Conservation (phyloP, 2,797 vertebrate genomes). For the Cyprinodon diabolis region DNA sequence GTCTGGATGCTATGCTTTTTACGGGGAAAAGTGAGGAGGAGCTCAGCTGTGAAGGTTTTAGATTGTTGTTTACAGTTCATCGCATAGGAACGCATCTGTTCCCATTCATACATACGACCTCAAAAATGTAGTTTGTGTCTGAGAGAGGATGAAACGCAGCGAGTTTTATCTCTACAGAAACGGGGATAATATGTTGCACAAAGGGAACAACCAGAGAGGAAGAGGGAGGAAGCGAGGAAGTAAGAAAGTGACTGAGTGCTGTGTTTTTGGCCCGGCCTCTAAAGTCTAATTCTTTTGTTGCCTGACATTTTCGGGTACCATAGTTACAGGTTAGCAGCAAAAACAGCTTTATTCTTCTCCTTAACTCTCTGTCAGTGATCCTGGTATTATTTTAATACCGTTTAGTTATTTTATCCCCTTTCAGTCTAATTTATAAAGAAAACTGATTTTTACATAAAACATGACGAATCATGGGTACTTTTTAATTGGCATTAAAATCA, state of each 20-base stretch:
- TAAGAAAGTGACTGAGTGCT: slow-evolving; percentile 17
- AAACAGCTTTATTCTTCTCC: slow-evolving; percentile 48
- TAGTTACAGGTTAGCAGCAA: slow-evolving; percentile 72
- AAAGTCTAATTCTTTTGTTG: slow-evolving; percentile 73
- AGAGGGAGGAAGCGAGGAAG: slow-evolving; percentile 53
- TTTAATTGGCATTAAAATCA: too few species aligned
- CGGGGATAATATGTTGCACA: slow-evolving; percentile 32
- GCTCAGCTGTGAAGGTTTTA: slow-evolving; percentile 33
- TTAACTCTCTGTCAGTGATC: slow-evolving; percentile 35
- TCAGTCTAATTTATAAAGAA: too few species aligned
- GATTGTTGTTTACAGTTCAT: slow-evolving; percentile 7
- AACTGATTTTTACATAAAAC: too few species aligned
- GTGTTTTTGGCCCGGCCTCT: slow-evolving; percentile 64
- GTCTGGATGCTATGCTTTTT: slow-evolving; percentile 12
- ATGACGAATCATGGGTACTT: too few species aligned
- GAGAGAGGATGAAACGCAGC: slow-evolving; percentile 28
- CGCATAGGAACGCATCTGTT: not conserved
- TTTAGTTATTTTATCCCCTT: too few species aligned
- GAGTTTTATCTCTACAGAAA: slow-evolving; percentile 47
- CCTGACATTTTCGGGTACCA: slow-evolving; percentile 79
- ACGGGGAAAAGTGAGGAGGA: slow-evolving; percentile 21
- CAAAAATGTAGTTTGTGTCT: slow-evolving; percentile 2
- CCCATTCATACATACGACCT: not conserved
- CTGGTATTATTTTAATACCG: too few species aligned
- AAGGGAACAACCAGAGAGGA: slow-evolving; percentile 49